phyloP scores from a whole-genome alignment of 2,797 vertebrate genomes.

The Apogon hyalosoma region DNA sequence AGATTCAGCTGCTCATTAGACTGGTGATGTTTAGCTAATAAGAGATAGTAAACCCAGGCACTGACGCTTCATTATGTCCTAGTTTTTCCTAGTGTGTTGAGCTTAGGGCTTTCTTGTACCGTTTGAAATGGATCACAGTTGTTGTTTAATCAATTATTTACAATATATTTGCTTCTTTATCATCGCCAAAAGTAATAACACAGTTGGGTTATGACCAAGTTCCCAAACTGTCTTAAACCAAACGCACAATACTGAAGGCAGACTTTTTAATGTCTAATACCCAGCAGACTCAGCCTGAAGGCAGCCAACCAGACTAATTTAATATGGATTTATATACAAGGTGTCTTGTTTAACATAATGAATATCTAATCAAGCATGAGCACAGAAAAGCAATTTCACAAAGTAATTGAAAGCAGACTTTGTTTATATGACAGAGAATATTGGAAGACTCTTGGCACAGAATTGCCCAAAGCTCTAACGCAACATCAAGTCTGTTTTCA shows the following conservation, averaged over 20 bases:
- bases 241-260: constrained; percentile 21
- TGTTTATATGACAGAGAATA: constrained; percentile 66
- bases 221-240: constrained; percentile 13
- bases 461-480: constrained; percentile 45
- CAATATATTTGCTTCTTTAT: background rate
- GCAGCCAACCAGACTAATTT: constrained; percentile 75
- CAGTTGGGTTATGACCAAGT: constrained; percentile 8
- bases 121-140: constrained; percentile 1
- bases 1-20: constrained; percentile 54
- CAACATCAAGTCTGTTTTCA: constrained; percentile 56
- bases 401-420: constrained; percentile 85
- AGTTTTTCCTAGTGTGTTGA: background rate
- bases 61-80: background rate
- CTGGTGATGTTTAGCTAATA: constrained; percentile 40
- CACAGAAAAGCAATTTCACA: constrained; percentile 81
- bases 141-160: background rate
- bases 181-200: constrained; percentile 4
- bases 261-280: constrained; percentile 52
- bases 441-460: constrained; percentile 72
- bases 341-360: constrained; percentile 81
- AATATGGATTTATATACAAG: constrained; percentile 81
- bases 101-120: constrained; percentile 1
- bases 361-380: constrained; percentile 85
- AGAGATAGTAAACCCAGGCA: constrained; percentile 30
- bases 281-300: constrained; percentile 73